These are phyloP conservation scores for Pectinophora gossypiella DNA, from an alignment of 1,140 invertebrate species.

Conservation along the genomic window DNA sequence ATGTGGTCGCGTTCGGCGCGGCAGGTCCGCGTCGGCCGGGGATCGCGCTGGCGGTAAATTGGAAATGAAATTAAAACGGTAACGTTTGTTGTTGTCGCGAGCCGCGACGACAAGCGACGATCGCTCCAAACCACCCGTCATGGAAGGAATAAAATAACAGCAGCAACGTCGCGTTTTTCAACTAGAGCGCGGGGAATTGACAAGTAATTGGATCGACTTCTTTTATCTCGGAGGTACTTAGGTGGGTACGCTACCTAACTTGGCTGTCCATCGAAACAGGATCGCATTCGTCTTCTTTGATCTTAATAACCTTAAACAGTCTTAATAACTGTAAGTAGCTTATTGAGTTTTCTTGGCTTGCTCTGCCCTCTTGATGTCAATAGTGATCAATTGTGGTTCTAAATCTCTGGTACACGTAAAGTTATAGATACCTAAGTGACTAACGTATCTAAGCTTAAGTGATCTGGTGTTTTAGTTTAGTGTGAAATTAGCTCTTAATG, in stretches of 20 bases:
- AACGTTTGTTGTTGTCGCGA: constrained; percentile 21
- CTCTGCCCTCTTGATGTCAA: neutral
- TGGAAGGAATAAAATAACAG: constrained; percentile 20
- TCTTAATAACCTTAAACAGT: neutral
- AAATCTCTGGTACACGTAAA: no score
- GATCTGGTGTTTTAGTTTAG: no score
- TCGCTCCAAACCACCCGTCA: constrained; percentile 15
- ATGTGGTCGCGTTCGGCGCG: constrained; percentile 8
- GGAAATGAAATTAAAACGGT: constrained; percentile 29
- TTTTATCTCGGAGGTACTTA: constrained; percentile 15
- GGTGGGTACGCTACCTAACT: neutral
- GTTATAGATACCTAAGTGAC: no score
- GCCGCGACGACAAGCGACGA: constrained; percentile 8
- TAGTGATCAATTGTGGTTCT: no score
- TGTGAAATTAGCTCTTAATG: no score
- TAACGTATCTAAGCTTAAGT: no score
- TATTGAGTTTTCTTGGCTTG: no score
- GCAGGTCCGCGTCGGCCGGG: constrained; percentile 8
- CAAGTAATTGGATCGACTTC: constrained; percentile 19
- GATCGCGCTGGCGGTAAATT: constrained; percentile 18
- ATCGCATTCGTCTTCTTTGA: neutral
- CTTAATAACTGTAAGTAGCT: no score
- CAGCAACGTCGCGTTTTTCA: constrained; percentile 5
- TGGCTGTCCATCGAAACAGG: neutral
- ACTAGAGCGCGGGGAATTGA: constrained; percentile 13